Evolutionary conservation across 2,888 invertebrate species (phyloP).

Genomic region (Xanthorhoe designata): DNA sequence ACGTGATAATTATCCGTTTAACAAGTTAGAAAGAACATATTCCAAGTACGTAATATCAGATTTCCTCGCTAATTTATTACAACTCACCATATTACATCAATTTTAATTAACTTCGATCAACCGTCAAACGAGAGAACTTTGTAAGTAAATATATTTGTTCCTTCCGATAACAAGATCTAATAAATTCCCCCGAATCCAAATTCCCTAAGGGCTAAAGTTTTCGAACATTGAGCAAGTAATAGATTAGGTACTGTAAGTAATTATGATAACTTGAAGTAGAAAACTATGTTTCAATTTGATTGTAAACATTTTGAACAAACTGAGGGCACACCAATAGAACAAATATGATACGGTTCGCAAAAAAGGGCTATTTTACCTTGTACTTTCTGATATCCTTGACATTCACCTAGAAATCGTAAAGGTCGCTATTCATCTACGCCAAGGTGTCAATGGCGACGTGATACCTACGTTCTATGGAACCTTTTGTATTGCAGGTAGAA

Average conservation of each 20-base stretch:
- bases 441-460: conserved; percentile 39
- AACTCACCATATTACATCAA: conserved; percentile 10
- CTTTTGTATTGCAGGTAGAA: conserved; percentile 46
- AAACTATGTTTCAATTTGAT: conserved; percentile 6
- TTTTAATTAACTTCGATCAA: conserved; percentile 33
- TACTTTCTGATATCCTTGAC: conserved; percentile 40
- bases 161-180: conserved; percentile 18
- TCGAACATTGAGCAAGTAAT: conserved; percentile 16
- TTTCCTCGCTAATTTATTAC: conserved; percentile 8
- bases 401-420: conserved; percentile 44
- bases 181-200: conserved; percentile 14
- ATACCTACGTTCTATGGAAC: conserved; percentile 35
- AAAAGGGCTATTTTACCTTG: conserved; percentile 10
- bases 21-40: neutral
- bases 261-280: conserved; percentile 3
- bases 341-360: no score
- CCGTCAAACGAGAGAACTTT: conserved; percentile 25
- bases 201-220: conserved; percentile 21
- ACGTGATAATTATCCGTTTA: neutral
- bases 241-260: conserved; percentile 17
- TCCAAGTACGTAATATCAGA: conserved; percentile 12
- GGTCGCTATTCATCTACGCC: conserved; percentile 40
- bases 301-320: neutral
- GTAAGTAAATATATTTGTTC: conserved; percentile 33
- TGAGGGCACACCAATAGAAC: neutral